Evolutionary conservation across 1,140 invertebrate genomes (phyloP), one percentile per base, ranked within the genome.

Genomic region (Alviniconcha marisindica): DNA sequence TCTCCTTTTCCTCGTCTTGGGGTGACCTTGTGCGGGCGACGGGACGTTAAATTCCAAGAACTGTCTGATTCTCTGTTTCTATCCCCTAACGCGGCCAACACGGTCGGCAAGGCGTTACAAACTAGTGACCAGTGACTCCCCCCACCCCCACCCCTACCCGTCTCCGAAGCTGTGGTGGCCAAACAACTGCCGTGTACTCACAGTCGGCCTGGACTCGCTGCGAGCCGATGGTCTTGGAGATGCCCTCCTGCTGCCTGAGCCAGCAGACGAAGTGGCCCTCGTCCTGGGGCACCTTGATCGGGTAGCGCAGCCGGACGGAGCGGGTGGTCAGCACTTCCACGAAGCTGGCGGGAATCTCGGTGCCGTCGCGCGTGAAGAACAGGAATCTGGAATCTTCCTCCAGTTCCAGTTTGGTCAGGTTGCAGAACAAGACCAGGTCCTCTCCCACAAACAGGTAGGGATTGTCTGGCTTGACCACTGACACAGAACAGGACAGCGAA

Each of bases 381-480:
- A 80, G 85, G 36, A 83, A 71, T 3, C 83, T 81, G 18, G 81
- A 60, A 24, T 84, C 82, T 7, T 83, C 83, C 36, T 82, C 51
- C 36, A 82, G 66, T 4, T 83, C n/a, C 38, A 77, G 83, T 15
- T 66, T 63, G 44, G 85, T 87, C 77, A 88, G 40, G 31, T 86
- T 88, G 79, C 87, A 88, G 31, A 78, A 84, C 42, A 88, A 28
- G 12, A 69, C 36, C 69, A 88, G 77, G 15, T 84, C 82, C 60
- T 86, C 63, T 18, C 83, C 85, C 71, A 87, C 85, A 63, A 76
- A 87, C 15, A 87, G 76, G 48, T 87, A 87, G 1, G 87, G 87
- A 69, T 88, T 83, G 56, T 84, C 81, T 38, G 87, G 87, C 38
- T 81, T 63, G n/a, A 86, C 79, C 73, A 86, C 87, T 88, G 73